Conservation (phyloP, 64 coral and sea anemone species). For the Exaiptasia diaphana region DNA sequence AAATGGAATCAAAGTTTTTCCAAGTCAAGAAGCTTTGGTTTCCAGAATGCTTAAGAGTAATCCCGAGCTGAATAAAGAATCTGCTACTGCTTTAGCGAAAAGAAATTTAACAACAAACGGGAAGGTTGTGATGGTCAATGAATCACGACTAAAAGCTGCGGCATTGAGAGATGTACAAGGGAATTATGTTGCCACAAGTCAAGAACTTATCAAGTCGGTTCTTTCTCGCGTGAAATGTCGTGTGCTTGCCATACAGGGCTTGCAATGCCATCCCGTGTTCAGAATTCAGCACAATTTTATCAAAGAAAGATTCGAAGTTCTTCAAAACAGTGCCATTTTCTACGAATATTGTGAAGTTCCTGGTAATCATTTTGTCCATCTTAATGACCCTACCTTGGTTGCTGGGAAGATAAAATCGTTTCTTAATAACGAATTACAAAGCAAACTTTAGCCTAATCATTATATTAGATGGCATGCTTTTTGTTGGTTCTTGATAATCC, state of each 20-base stretch:
- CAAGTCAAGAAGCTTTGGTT: background rate
- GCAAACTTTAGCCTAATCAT: background rate
- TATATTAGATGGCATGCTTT: no score
- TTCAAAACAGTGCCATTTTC: background rate
- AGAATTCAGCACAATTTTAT: background rate
- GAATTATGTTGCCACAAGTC: background rate
- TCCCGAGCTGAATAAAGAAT: background rate
- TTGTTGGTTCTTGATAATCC: no score
- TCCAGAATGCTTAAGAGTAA: background rate
- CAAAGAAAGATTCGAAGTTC: background rate
- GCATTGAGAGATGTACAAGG: background rate
- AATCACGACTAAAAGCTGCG: background rate
- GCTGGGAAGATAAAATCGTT: background rate
- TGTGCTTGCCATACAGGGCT: background rate
- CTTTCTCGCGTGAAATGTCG: background rate
- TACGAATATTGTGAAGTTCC: background rate
- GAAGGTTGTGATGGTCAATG: background rate
- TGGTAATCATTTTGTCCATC: conserved; percentile 20
- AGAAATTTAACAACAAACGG: background rate
- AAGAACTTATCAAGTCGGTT: background rate
- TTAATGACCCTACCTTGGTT: background rate
- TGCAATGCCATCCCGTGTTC: background rate
- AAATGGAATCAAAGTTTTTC: background rate
- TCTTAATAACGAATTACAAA: background rate
- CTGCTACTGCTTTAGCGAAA: background rate